Evolutionary conservation across 2,888 invertebrate species (phyloP).

Genomic region (Callyntrura sp.): DNA sequence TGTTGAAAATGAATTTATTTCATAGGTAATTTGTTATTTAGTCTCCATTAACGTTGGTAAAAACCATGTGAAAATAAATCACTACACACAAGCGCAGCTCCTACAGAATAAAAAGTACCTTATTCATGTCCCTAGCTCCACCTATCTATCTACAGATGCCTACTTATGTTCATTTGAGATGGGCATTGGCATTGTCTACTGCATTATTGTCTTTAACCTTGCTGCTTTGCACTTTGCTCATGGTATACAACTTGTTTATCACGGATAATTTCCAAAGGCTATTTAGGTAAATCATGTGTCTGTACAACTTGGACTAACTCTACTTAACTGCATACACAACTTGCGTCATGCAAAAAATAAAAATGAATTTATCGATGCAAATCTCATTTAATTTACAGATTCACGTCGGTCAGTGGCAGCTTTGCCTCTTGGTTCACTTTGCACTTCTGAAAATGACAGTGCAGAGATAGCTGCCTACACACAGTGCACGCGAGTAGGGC

Average conservation of each 20-base stretch:
- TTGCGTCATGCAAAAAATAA: slow-evolving; percentile 12
- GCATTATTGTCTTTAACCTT: slow-evolving; percentile 1
- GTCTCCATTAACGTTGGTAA: neutral
- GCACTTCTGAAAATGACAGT: slow-evolving; percentile 2
- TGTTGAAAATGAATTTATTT: slow-evolving; percentile 28
- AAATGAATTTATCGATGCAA: neutral
- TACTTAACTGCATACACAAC: neutral
- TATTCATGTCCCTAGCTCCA: too few relatives aligned
- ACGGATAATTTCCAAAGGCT: slow-evolving; percentile 36
- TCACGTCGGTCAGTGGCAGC: neutral
- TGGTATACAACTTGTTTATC: slow-evolving; percentile 25
- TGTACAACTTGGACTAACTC: neutral
- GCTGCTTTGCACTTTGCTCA: slow-evolving; percentile 10
- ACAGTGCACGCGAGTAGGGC: neutral
- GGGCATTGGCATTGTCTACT: neutral
- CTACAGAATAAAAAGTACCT: neutral
- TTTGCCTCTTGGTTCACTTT: neutral
- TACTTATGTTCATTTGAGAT: neutral
- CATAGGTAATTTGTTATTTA: slow-evolving; percentile 21
- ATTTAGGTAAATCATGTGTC: neutral
- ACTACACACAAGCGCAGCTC: neutral
- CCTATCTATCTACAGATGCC: neutral
- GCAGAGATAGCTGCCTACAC: neutral
- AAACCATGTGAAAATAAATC: slow-evolving; percentile 36
- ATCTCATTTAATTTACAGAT: neutral